phyloP scores from a whole-genome alignment of 2,797 vertebrate species.

The Orestias chungarensis region DNA sequence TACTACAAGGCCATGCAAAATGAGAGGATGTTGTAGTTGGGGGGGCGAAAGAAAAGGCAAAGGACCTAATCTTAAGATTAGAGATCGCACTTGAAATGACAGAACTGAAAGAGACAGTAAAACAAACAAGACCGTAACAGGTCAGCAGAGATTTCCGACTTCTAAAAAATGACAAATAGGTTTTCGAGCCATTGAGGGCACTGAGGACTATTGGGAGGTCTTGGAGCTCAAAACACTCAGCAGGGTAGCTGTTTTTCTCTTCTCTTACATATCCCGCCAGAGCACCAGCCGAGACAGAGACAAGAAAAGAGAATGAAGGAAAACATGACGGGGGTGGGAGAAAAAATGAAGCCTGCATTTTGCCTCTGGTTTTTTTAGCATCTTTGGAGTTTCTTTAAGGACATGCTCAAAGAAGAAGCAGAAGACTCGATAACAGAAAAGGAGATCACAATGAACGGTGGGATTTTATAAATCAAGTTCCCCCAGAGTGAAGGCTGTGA shows the following conservation, averaged over 20 bases:
- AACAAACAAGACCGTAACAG: conserved; percentile 21
- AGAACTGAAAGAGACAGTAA: conserved; percentile 20
- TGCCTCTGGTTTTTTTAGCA: conserved; percentile 25
- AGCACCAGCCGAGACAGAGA: conserved; percentile 23
- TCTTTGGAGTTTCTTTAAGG: conserved; percentile 26
- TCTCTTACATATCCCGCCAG: conserved; percentile 27
- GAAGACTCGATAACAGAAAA: conserved; percentile 42
- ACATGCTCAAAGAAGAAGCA: conserved; percentile 18
- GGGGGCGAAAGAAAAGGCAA: not conserved
- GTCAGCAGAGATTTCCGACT: conserved; percentile 34
- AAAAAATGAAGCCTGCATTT: conserved; percentile 27
- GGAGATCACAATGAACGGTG: conserved; percentile 49
- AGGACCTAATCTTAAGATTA: conserved; percentile 9
- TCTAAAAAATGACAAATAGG: conserved; percentile 37
- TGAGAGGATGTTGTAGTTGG: conserved; percentile 75
- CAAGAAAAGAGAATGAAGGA: conserved; percentile 37
- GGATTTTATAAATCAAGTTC: conserved; percentile 59
- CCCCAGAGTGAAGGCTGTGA: conserved; percentile 47
- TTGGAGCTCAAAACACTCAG: conserved; percentile 49
- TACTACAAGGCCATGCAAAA: conserved; percentile 92
- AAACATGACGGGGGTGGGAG: conserved; percentile 18
- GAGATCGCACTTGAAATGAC: conserved; percentile 34
- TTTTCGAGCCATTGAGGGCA: conserved; percentile 29
- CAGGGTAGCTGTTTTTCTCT: conserved; percentile 29
- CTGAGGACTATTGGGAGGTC: conserved; percentile 28